Conservation (phyloP, 2,797 vertebrate species). For the Aulostomus chinensis region DNA sequence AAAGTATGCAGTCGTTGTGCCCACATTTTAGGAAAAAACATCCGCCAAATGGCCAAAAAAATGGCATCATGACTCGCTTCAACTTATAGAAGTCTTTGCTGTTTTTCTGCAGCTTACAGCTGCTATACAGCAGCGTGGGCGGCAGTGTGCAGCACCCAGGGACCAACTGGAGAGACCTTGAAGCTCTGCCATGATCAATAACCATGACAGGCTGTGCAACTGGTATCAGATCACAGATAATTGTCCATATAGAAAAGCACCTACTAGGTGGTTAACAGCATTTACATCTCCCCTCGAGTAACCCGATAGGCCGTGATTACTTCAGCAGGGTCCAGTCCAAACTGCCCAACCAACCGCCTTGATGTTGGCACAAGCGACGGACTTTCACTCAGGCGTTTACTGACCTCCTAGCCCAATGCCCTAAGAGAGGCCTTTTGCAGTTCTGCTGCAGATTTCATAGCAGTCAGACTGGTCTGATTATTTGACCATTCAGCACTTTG, state of each 20-base stretch:
- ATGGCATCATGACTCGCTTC: no score
- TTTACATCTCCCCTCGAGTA: slow-evolving; percentile 67
- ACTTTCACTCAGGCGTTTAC: slow-evolving; percentile 35
- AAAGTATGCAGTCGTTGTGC: background rate
- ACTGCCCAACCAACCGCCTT: slow-evolving; percentile 41
- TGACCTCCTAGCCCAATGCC: slow-evolving; percentile 57
- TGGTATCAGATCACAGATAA: slow-evolving; percentile 65
- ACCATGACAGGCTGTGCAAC: slow-evolving; percentile 34
- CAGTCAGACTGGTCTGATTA: slow-evolving; percentile 44
- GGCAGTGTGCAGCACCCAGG: no score
- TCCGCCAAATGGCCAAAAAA: no score
- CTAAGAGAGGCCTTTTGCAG: slow-evolving; percentile 37
- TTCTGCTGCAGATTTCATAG: slow-evolving; percentile 62
- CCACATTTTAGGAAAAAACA: slow-evolving; percentile 4
- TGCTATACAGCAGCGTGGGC: no score
- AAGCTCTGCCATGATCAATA: slow-evolving; percentile 65
- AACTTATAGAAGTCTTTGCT: no score
- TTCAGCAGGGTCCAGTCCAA: slow-evolving; percentile 62
- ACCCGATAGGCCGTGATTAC: slow-evolving; percentile 76
- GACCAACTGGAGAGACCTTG: slow-evolving; percentile 68
- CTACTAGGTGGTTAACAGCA: slow-evolving; percentile 61
- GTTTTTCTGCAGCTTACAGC: no score
- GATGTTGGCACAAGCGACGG: slow-evolving; percentile 44
- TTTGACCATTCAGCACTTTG: slow-evolving; percentile 74
- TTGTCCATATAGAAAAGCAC: slow-evolving; percentile 56